Conservation (phyloP, 2,888 invertebrate genomes). For the Brachyptera risi region DNA sequence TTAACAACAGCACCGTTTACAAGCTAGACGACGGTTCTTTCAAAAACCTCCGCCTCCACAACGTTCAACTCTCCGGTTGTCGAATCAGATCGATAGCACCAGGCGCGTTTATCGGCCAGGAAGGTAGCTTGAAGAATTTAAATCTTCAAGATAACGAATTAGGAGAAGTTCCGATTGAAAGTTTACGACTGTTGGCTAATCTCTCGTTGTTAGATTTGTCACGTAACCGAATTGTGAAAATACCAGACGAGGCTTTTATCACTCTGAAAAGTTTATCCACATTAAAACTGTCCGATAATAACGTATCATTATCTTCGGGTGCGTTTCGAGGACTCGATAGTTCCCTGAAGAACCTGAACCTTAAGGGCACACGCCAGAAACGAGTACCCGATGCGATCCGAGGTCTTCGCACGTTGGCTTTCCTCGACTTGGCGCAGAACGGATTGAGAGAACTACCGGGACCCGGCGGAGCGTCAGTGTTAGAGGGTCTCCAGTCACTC, state of each 20-base stretch:
- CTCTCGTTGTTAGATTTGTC: constrained; percentile 80
- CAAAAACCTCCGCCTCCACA: constrained; percentile 66
- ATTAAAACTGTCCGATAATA: constrained; percentile 82
- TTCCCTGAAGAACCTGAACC: constrained; percentile 80
- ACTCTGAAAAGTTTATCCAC: constrained; percentile 71
- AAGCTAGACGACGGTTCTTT: constrained; percentile 63
- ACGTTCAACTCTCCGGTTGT: constrained; percentile 81
- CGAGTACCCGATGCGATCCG: constrained; percentile 73
- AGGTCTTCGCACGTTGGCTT: constrained; percentile 74
- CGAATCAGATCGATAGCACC: constrained; percentile 65
- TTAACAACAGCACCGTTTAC: constrained; percentile 80
- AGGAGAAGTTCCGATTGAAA: constrained; percentile 69
- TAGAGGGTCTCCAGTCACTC: constrained; percentile 74
- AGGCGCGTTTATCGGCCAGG: constrained; percentile 79
- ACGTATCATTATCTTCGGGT: constrained; percentile 64
- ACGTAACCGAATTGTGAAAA: constrained; percentile 67
- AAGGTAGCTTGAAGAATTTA: constrained; percentile 71
- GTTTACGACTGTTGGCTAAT: constrained; percentile 62
- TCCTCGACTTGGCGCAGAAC: constrained; percentile 86
- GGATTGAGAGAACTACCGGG: constrained; percentile 78
- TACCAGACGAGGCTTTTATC: constrained; percentile 72
- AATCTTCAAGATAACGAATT: constrained; percentile 79
- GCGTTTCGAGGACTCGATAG: constrained; percentile 77
- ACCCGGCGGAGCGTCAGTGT: constrained; percentile 59
- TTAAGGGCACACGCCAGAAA: constrained; percentile 81